Percentiles rank a stretch among this genome's conserved stretches.
Conservation (phyloP, 2,888 invertebrate genomes). For the Amphipoea lucens region DNA sequence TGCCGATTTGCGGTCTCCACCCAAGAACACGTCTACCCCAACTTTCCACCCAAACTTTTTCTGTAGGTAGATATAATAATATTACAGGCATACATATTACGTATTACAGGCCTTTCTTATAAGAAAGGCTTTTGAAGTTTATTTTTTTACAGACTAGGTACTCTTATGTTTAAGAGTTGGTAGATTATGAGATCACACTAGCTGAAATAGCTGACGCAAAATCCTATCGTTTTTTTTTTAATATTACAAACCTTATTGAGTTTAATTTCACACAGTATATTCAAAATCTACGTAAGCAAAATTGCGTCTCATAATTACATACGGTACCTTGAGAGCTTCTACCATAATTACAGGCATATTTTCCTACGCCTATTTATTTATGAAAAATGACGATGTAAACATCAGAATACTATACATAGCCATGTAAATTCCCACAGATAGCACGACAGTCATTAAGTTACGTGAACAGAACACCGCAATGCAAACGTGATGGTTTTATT, state of each 20-base stretch:
- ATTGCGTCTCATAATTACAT: background rate
- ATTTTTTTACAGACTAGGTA: no score
- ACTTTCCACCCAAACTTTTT: no score
- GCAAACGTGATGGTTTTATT: slow-evolving; percentile 57
- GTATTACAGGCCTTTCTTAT: no score
- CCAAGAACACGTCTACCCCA: no score
- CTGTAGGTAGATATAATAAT: no score
- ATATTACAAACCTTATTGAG: background rate
- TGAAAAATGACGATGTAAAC: slow-evolving; percentile 33
- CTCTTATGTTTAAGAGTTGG: background rate
- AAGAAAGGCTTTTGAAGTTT: background rate
- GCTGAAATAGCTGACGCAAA: background rate
- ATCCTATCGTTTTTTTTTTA: no score
- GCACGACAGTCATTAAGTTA: slow-evolving; percentile 38
- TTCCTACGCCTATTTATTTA: slow-evolving; percentile 31
- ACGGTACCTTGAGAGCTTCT: slow-evolving; percentile 1
- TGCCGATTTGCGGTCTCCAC: no score
- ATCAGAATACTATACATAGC: background rate
- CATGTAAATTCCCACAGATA: slow-evolving; percentile 42
- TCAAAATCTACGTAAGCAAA: slow-evolving; percentile 14
- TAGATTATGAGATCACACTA: background rate
- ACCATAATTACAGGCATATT: no score
- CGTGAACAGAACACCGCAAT: slow-evolving; percentile 45
- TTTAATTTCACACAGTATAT: background rate
- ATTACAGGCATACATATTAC: no score